Evolutionary conservation across 2,888 invertebrate species (phyloP).

Genomic region (Eupithecia exiguata): DNA sequence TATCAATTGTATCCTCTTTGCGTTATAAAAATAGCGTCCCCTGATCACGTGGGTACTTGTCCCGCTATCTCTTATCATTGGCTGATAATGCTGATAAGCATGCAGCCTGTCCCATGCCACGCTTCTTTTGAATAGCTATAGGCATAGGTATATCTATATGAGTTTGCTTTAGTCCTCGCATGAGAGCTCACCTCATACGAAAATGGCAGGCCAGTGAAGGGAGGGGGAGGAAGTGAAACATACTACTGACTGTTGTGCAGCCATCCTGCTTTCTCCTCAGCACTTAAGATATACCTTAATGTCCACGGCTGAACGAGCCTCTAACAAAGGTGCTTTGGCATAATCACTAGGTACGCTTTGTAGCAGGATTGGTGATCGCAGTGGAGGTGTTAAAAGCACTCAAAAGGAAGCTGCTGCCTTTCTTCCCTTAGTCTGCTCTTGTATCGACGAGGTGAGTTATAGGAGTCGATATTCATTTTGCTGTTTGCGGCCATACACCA

Average conservation of each 20-base stretch:
- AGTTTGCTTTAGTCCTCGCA: neutral
- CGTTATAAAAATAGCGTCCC: conserved; percentile 5
- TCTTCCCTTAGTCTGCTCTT: too few relatives aligned
- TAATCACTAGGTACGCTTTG: too few relatives aligned
- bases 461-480: too few relatives aligned
- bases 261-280: neutral
- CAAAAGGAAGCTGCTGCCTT: too few relatives aligned
- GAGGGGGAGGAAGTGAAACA: neutral
- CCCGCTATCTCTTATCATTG: conserved; percentile 10
- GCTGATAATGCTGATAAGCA: conserved; percentile 3
- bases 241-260: neutral
- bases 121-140: neutral
- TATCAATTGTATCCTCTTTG: neutral
- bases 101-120: neutral
- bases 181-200: neutral
- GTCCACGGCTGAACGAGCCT: too few relatives aligned
- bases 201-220: neutral
- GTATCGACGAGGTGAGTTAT: too few relatives aligned
- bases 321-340: too few relatives aligned
- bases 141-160: neutral
- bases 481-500: neutral
- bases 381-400: too few relatives aligned
- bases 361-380: too few relatives aligned
- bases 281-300: too few relatives aligned
- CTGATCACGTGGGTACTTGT: neutral